phyloP scores from a whole-genome alignment of 2,797 vertebrate genomes.

The Galagoides demidoff region DNA sequence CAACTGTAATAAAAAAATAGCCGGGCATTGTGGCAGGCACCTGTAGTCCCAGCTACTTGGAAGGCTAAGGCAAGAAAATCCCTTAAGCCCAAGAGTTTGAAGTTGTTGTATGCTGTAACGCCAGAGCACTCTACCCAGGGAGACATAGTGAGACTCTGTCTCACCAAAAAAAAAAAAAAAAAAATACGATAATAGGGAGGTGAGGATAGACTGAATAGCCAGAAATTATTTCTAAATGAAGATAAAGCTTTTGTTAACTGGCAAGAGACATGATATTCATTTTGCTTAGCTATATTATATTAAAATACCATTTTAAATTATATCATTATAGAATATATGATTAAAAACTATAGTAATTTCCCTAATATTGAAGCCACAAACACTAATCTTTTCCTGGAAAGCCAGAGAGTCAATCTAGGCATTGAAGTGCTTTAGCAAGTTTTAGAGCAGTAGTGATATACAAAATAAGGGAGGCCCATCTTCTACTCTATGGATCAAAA shows the following conservation, averaged over 20 bases:
- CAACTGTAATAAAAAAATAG: too few species aligned
- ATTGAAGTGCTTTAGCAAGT: neutral
- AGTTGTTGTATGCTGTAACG: too few species aligned
- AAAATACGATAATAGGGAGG: neutral
- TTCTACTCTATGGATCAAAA: conserved; percentile 63
- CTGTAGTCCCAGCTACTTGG: too few species aligned
- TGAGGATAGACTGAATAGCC: neutral
- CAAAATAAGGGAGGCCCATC: conserved; percentile 58
- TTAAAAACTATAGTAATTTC: conserved; percentile 1
- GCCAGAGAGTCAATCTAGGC: neutral
- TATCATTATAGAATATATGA: neutral
- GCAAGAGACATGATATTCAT: neutral
- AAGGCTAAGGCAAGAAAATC: too few species aligned
- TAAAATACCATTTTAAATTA: conserved; percentile 44
- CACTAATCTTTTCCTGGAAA: neutral
- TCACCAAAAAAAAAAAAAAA: neutral
- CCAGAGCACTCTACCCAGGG: too few species aligned
- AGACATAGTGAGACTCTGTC: too few species aligned
- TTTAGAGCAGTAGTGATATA: conserved; percentile 6
- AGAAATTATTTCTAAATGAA: conserved; percentile 52
- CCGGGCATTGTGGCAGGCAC: too few species aligned
- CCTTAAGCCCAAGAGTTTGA: too few species aligned
- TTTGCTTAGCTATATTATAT: conserved; percentile 39
- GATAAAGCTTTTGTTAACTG: conserved; percentile 28
- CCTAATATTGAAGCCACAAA: neutral